A percentile compares a stretch with the other conserved stretches of the same genome.
phyloP scores from a whole-genome alignment of 1,140 invertebrate genomes.

The Cyclargus thomasi region DNA sequence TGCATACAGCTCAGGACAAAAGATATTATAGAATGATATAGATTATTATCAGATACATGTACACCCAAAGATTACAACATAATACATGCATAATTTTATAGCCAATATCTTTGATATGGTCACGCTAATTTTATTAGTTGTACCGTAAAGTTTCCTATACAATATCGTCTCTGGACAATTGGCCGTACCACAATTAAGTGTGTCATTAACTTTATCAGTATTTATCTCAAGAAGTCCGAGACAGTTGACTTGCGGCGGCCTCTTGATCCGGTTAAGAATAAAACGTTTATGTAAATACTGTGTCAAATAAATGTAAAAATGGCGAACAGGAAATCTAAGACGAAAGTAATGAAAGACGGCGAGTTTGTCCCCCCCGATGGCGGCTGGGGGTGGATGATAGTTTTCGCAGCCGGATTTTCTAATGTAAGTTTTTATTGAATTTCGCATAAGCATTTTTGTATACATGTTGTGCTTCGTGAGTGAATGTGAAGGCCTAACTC shows the following conservation, averaged over 20 bases:
- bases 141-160: neutral
- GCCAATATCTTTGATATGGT: slow-evolving; percentile 5
- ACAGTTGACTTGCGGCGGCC: neutral
- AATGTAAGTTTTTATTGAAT: slow-evolving; percentile 74
- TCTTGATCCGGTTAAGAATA: neutral
- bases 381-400: slow-evolving; percentile 82
- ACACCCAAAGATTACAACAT: neutral
- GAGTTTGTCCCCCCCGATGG: slow-evolving; percentile 78
- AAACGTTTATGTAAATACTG: slow-evolving; percentile 17
- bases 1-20: no score
- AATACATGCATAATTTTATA: neutral
- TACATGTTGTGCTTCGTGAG: no score
- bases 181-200: slow-evolving; percentile 21
- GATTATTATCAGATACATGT: neutral
- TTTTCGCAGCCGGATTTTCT: slow-evolving; percentile 77
- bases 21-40: no score
- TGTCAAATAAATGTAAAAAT: slow-evolving; percentile 35
- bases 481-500: no score
- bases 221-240: slow-evolving; percentile 19
- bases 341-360: slow-evolving; percentile 54
- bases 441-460: no score
- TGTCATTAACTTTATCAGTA: slow-evolving; percentile 26
- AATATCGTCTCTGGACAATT: slow-evolving; percentile 14
- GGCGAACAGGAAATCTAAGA: slow-evolving; percentile 40
- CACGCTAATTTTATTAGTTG: neutral